These are phyloP conservation scores for Rhingia campestris DNA, from an alignment of 2,888 invertebrate species.

Conservation along the genomic window DNA sequence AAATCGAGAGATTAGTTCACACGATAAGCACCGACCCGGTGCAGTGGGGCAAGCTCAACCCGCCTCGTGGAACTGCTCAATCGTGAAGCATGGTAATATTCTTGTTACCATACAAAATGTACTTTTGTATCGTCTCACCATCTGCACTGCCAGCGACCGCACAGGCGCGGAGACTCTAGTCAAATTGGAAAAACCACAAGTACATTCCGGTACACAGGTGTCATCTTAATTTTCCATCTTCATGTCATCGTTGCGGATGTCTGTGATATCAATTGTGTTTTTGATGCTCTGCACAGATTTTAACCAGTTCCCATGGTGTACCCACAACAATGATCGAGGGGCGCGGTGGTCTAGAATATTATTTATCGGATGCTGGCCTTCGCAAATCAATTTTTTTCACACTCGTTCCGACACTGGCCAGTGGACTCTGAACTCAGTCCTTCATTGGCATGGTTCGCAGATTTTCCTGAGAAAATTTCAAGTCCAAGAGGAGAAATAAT, in stretches of 20 bases:
- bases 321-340: slow-evolving; percentile 32
- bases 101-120: slow-evolving; percentile 52
- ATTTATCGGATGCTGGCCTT: slow-evolving; percentile 66
- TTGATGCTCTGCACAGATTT: not conserved
- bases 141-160: slow-evolving; percentile 38
- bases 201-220: slow-evolving; percentile 65
- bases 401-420: slow-evolving; percentile 46
- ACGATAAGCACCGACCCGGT: slow-evolving; percentile 77
- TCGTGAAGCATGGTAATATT: slow-evolving; percentile 63
- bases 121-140: slow-evolving; percentile 40
- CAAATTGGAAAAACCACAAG: slow-evolving; percentile 71
- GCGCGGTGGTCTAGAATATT: slow-evolving; percentile 37
- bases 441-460: slow-evolving; percentile 56
- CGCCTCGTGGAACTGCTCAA: slow-evolving; percentile 65
- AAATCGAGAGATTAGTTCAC: slow-evolving; percentile 72
- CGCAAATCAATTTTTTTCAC: slow-evolving; percentile 70
- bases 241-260: slow-evolving; percentile 33
- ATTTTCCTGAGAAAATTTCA: slow-evolving; percentile 67
- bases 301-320: slow-evolving; percentile 34
- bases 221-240: slow-evolving; percentile 64
- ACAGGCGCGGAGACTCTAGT: slow-evolving; percentile 6
- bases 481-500: slow-evolving; percentile 34
- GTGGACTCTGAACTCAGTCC: not conserved
- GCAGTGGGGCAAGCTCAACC: slow-evolving; percentile 62
- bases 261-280: slow-evolving; percentile 35